Conservation (phyloP, 2,113 vertebrate genomes). For the Collichthys lucidus region DNA sequence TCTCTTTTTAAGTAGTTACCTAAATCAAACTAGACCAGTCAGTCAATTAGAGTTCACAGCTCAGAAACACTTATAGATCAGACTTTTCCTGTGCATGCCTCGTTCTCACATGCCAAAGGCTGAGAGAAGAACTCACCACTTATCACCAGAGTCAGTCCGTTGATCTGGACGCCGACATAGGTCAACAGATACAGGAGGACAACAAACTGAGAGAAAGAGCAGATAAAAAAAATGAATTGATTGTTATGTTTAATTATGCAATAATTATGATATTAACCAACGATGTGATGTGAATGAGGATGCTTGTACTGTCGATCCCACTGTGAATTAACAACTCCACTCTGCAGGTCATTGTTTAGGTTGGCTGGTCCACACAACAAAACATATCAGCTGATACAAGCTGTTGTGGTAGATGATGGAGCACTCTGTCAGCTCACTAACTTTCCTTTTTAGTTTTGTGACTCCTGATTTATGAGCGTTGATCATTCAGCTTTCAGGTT, state of each 20-base stretch:
- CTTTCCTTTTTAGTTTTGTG: background rate
- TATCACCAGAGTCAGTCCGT: constrained; percentile 90
- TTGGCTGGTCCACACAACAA: background rate
- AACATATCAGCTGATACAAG: background rate
- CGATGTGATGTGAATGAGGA: background rate
- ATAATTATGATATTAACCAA: background rate
- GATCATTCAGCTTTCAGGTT: background rate
- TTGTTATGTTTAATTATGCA: background rate
- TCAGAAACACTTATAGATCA: background rate
- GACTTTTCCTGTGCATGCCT: too few relatives aligned
- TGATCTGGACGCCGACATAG: constrained; percentile 87
- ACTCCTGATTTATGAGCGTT: background rate
- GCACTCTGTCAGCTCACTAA: background rate
- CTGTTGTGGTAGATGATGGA: background rate
- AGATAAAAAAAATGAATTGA: background rate
- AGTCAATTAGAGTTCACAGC: too few relatives aligned
- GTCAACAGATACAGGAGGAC: constrained; percentile 90
- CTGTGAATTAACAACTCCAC: background rate
- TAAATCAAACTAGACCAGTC: background rate
- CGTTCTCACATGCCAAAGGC: too few relatives aligned
- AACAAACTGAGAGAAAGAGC: constrained; percentile 83
- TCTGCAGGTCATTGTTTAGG: background rate
- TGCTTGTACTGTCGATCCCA: background rate
- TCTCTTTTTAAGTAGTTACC: background rate
- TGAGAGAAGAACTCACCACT: constrained; percentile 82